phyloP scores from a whole-genome alignment of 2,797 vertebrate species.

The Phrynocephalus vlangalii region DNA sequence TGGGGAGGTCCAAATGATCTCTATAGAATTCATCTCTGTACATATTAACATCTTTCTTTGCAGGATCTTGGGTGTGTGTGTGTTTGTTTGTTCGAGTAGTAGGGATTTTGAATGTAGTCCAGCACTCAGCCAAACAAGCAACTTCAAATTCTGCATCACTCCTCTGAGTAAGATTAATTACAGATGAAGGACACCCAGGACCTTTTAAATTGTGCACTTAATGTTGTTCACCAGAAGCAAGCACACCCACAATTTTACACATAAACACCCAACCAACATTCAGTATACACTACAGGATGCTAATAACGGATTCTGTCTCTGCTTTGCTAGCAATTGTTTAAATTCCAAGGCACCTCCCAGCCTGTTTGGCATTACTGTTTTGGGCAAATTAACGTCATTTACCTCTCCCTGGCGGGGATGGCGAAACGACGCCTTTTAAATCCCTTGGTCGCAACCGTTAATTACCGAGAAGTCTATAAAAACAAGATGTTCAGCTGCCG shows the following conservation, averaged over 20 bases:
- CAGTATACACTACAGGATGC: too few species aligned
- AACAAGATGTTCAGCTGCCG: constrained; percentile 15
- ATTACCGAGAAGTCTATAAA: constrained; percentile 23
- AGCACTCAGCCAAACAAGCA: not conserved
- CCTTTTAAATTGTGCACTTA: not conserved
- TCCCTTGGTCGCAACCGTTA: constrained; percentile 11
- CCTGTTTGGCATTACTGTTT: constrained; percentile 14
- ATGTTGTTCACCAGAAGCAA: not conserved
- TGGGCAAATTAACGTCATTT: constrained; percentile 24
- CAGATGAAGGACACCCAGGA: not conserved
- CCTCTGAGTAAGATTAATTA: not conserved
- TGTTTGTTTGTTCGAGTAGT: not conserved
- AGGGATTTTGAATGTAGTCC: not conserved
- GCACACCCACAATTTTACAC: not conserved
- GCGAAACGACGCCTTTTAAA: constrained; percentile 12
- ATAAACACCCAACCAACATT: not conserved
- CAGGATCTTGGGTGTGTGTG: not conserved
- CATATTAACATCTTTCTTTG: not conserved
- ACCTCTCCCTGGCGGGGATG: not conserved
- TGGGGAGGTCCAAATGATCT: not conserved
- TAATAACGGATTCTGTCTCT: not conserved
- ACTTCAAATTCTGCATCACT: not conserved
- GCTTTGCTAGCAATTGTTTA: not conserved
- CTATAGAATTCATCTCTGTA: not conserved
- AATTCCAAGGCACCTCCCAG: not conserved